Conservation (phyloP, 2,888 invertebrate genomes). For the Gandaritis pyraliata region DNA sequence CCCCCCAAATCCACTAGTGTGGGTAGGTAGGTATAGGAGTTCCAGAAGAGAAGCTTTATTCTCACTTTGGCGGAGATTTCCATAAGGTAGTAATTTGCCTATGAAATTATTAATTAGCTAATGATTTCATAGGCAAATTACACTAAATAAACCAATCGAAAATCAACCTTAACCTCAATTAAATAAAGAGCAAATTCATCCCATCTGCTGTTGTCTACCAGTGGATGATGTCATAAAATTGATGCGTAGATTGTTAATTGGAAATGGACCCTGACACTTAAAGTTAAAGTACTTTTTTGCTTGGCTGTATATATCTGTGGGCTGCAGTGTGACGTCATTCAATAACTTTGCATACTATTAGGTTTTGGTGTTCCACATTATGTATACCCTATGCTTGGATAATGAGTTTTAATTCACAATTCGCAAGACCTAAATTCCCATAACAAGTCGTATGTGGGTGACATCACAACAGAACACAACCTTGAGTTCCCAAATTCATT, state of each 20-base stretch:
- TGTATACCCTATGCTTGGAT: not conserved
- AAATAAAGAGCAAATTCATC: not conserved
- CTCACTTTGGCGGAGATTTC: too few relatives aligned
- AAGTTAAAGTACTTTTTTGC: not conserved
- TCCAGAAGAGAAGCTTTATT: too few relatives aligned
- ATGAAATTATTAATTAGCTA: too few relatives aligned
- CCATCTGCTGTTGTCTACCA: not conserved
- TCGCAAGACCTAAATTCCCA: not conserved
- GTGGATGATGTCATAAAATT: slow-evolving; percentile 4
- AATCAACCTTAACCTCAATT: not conserved
- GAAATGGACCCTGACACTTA: not conserved
- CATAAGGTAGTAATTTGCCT: too few relatives aligned
- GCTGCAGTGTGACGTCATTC: not conserved
- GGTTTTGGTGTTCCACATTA: too few relatives aligned
- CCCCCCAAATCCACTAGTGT: too few relatives aligned
- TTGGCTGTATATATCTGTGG: not conserved
- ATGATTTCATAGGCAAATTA: slow-evolving; percentile 14
- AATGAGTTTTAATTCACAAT: not conserved
- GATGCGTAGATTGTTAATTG: not conserved
- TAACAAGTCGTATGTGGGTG: not conserved
- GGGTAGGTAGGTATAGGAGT: too few relatives aligned
- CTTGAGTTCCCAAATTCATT: not conserved
- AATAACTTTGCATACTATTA: too few relatives aligned
- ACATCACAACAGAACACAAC: too few relatives aligned
- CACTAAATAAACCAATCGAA: not conserved